phyloP scores from a whole-genome alignment of 2,113 vertebrate genomes.

The Dolichallabes microphthalmus region DNA sequence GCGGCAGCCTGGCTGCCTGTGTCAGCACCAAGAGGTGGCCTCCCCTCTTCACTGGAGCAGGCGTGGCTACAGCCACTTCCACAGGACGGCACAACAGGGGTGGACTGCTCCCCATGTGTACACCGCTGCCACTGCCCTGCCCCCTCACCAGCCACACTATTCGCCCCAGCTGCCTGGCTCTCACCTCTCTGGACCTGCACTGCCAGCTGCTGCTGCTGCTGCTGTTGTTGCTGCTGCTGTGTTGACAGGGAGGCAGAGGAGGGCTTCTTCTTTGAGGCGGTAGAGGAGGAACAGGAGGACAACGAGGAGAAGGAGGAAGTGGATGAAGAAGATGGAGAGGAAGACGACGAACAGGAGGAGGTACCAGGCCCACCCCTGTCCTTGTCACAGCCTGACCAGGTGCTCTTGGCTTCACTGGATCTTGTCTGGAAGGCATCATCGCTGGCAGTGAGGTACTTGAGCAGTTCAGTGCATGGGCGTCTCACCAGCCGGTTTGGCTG shows the following conservation, averaged over 20 bases:
- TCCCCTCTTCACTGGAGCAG: slow-evolving; percentile 75
- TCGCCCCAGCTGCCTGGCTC: slow-evolving; percentile 66
- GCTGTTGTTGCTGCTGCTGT: slow-evolving; percentile 79
- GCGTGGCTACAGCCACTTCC: slow-evolving; percentile 70
- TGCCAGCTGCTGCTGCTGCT: slow-evolving; percentile 81
- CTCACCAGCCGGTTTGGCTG: slow-evolving; percentile 89
- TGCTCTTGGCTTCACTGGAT: slow-evolving; percentile 85
- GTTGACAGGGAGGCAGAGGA: slow-evolving; percentile 72
- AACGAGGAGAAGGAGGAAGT: slow-evolving; percentile 70
- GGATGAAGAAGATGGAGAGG: slow-evolving; percentile 74
- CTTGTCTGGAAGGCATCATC: slow-evolving; percentile 92
- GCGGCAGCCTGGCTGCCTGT: slow-evolving; percentile 73
- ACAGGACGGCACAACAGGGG: slow-evolving; percentile 67
- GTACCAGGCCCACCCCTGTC: slow-evolving; percentile 80
- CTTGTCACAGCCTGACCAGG: slow-evolving; percentile 76
- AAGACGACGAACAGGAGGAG: slow-evolving; percentile 72
- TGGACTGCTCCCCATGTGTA: slow-evolving; percentile 65
- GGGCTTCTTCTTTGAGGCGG: slow-evolving; percentile 75
- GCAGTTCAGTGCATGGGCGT: slow-evolving; percentile 96
- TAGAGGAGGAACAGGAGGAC: slow-evolving; percentile 77
- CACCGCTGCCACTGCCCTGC: slow-evolving; percentile 65
- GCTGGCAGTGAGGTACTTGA: slow-evolving; percentile 96
- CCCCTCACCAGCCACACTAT: slow-evolving; percentile 64
- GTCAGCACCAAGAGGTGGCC: slow-evolving; percentile 68
- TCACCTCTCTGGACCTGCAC: slow-evolving; percentile 93